These are phyloP conservation scores for Tetrao urogallus DNA, from an alignment of 2,113 vertebrate species.

Conservation along the genomic window DNA sequence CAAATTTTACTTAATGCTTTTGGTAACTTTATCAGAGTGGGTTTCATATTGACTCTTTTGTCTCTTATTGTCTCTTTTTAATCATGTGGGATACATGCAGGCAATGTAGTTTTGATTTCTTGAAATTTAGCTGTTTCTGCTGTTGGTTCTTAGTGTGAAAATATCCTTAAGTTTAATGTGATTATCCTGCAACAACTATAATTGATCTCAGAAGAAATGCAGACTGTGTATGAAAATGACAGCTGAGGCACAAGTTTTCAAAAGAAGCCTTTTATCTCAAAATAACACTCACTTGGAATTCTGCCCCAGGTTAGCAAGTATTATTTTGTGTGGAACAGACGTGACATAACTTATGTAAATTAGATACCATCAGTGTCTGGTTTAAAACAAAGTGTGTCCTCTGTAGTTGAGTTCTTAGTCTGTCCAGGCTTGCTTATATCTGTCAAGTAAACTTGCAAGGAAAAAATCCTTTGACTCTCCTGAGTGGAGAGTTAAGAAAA, in stretches of 20 bases:
- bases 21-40: not conserved
- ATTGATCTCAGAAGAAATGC: not conserved
- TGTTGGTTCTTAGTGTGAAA: not conserved
- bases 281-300: not conserved
- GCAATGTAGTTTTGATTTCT: not conserved
- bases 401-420: not conserved
- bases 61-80: not conserved
- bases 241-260: not conserved
- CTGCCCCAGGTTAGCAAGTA: not conserved
- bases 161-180: not conserved
- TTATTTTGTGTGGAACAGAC: not conserved
- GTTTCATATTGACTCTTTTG: not conserved
- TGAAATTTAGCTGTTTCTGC: not conserved
- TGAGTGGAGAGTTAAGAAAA: not conserved
- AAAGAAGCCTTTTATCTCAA: not conserved
- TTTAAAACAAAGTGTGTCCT: not conserved
- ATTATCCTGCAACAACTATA: not conserved
- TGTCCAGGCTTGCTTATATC: not conserved
- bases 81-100: not conserved
- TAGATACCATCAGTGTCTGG: not conserved
- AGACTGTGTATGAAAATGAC: not conserved
- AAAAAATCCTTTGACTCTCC: not conserved
- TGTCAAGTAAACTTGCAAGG: not conserved
- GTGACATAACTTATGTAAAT: not conserved
- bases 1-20: not conserved